Base-by-base conservation (phyloP, 2,797 vertebrate genomes). In the Sebastes wilsoni region DNA sequence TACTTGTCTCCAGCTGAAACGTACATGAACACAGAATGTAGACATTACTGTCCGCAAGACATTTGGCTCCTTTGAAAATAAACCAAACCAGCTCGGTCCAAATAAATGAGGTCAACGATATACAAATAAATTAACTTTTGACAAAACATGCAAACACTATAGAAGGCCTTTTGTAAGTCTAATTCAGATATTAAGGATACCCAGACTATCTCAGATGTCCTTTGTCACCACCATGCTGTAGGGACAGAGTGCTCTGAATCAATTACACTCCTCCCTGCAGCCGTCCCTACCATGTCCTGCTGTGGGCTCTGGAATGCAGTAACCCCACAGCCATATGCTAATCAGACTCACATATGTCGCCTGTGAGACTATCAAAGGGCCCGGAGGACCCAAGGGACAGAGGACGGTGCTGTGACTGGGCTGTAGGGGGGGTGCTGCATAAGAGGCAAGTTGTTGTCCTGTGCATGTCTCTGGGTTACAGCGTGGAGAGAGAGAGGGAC, bases 261-360 rank as follows among this genome's bases (percentile, higher is more conserved):
- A 94, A 94, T 94, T 93, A 92, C 70, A 20, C 58, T 83, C 75
- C 72, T 87, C 89, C 84, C 89, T 83, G 77, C 90, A 82, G 87
- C 80, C 80, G 83, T 69, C 67, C 79, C 79, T 11, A 72, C 79
- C 76, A 52, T 66, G 73, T 85, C 92, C 90, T 89, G 89, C 90
- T 86, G 89, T 81, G 89, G 91, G 85, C 76, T 83, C 77, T 81
- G 84, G 87, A 89, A 86, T 74, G 70, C 79, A 75, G 83, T 85
- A 84, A 91, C 90, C 86, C 84, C 80, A 60, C 71, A 87, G 88
- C 93, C 93, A 93, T 94, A 94, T 93, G 94, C 89, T 94, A 91
- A 94, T 91, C 84, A 77, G 83, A 87, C 87, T 88, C 88, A 80
- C 93, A 94, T 93, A 94, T 95, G 95, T 94, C 46, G 75, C 92